A percentile compares a stretch with the other conserved stretches of the same genome.
Evolutionary conservation across 2,113 vertebrate species (phyloP).

Genomic region (Petrocephalus zakoni): DNA sequence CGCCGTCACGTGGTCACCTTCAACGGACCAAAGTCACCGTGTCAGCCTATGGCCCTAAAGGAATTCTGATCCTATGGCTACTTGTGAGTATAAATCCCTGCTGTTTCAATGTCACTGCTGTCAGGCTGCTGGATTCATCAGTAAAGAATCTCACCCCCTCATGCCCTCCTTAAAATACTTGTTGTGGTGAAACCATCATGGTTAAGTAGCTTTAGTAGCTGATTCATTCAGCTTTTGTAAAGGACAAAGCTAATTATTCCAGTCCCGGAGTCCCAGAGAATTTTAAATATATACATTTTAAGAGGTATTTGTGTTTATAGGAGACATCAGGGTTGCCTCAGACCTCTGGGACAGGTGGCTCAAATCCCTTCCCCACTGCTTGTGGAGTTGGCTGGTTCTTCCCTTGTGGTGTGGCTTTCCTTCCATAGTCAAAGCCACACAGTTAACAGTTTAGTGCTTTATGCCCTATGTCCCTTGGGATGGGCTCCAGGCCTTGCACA

Average conservation of each 20-base stretch:
- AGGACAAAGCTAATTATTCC: not conserved
- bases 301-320: not conserved
- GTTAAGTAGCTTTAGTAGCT: not conserved
- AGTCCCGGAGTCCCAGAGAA: not conserved
- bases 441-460: not conserved
- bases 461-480: not conserved
- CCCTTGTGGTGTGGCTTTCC: not conserved
- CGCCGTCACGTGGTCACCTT: not conserved
- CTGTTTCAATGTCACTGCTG: not conserved
- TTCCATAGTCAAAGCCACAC: not conserved
- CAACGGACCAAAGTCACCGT: not conserved
- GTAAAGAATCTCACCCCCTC: not conserved
- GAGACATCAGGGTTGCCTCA: not conserved
- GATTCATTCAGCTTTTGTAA: not conserved
- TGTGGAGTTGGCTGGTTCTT: not conserved
- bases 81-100: not conserved
- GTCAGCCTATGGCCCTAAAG: not conserved
- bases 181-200: not conserved
- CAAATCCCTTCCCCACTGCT: not conserved
- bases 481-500: not conserved
- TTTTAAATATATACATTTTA: not conserved
- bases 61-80: not conserved
- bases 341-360: not conserved
- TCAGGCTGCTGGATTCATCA: not conserved
- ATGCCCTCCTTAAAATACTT: not conserved